phyloP scores from a whole-genome alignment of 37 sponge, comb jelly and placozoan genomes.

The Dysidea cf. avara region DNA sequence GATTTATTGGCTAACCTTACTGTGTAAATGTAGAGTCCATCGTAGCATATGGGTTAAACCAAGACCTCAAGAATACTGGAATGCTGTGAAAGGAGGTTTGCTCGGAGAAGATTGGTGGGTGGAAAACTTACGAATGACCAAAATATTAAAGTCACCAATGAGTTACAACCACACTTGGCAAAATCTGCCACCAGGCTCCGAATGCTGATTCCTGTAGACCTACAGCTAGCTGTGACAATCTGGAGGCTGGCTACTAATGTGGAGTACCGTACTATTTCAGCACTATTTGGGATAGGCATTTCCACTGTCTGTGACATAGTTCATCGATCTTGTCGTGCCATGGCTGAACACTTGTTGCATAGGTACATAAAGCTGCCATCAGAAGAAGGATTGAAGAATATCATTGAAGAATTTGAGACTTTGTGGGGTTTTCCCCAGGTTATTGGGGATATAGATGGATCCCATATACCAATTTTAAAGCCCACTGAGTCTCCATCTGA shows the following conservation, averaged over 20 bases:
- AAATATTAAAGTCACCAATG: background rate
- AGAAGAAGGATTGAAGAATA: constrained; percentile 6
- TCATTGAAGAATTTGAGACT: constrained; percentile 15
- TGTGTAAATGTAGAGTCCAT: too few relatives aligned
- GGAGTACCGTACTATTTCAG: constrained; percentile 40
- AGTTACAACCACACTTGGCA: constrained; percentile 6
- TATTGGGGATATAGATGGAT: constrained; percentile 43
- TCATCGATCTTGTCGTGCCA: constrained; percentile 17
- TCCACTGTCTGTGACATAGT: constrained; percentile 43
- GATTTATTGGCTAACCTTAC: too few relatives aligned
- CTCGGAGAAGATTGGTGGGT: constrained; percentile 21
- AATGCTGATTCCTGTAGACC: constrained; percentile 18
- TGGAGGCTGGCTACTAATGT: constrained; percentile 51
- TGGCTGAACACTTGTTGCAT: constrained; percentile 13
- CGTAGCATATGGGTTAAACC: too few relatives aligned
- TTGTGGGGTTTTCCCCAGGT: constrained; percentile 35
- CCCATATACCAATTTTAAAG: constrained; percentile 27
- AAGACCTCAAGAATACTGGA: constrained; percentile 7
- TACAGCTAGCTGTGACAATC: constrained; percentile 41
- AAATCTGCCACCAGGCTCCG: constrained; percentile 6
- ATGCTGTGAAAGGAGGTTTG: background rate
- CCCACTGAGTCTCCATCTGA: constrained; percentile 38
- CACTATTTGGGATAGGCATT: constrained; percentile 28
- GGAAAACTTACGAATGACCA: constrained; percentile 18
- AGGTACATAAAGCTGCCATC: background rate